Evolutionary conservation across 1,140 invertebrate genomes (phyloP).

Genomic region (Thaumetopoea pityocampa): DNA sequence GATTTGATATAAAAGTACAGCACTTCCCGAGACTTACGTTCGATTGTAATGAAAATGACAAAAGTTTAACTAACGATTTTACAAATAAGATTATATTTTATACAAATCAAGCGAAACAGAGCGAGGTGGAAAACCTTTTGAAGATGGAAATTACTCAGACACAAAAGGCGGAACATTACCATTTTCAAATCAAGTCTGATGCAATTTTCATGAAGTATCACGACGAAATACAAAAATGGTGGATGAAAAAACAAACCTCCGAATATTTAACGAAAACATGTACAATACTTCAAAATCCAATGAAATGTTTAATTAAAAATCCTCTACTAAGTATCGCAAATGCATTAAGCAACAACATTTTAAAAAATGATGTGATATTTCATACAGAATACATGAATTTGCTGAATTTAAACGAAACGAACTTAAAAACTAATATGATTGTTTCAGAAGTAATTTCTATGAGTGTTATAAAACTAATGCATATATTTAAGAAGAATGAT

Average conservation of each 20-base stretch:
- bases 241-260: background rate
- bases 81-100: conserved; percentile 7
- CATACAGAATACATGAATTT: background rate
- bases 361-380: background rate
- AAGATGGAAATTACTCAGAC: conserved; percentile 4
- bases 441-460: background rate
- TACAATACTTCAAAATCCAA: background rate
- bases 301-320: background rate
- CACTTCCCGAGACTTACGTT: conserved; percentile 2
- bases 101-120: conserved; percentile 6
- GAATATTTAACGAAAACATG: conserved; percentile 7
- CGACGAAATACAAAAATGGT: conserved; percentile 16
- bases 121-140: background rate
- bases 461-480: background rate
- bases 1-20: background rate
- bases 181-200: conserved; percentile 1
- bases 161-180: background rate
- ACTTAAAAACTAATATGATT: background rate
- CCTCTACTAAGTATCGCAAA: conserved; percentile 2
- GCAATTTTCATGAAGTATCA: conserved; percentile 8
- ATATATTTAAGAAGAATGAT: background rate
- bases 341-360: conserved; percentile 4
- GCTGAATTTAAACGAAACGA: background rate
- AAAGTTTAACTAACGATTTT: conserved; percentile 1
- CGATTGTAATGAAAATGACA: background rate